These are phyloP conservation scores for Mormyrops attenuatus DNA, from an alignment of 2,797 vertebrate genomes.

Conservation along the genomic window DNA sequence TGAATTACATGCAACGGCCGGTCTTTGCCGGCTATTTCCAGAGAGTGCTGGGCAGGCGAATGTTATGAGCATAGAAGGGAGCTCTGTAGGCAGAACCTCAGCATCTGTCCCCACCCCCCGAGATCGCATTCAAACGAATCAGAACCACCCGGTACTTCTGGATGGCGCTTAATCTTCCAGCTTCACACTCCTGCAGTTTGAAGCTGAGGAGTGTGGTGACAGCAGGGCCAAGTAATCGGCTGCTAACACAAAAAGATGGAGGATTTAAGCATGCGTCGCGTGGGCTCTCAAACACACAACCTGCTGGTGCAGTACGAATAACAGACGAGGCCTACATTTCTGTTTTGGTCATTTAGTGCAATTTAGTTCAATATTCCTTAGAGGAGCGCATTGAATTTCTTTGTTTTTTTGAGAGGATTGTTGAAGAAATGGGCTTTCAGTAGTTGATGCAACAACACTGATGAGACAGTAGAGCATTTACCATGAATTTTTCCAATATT, in stretches of 20 bases:
- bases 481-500: neutral
- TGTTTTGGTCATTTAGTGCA: neutral
- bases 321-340: neutral
- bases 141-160: conserved; percentile 46
- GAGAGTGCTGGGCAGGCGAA: conserved; percentile 14
- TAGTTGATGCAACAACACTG: neutral
- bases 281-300: conserved; percentile 5
- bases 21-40: conserved; percentile 24
- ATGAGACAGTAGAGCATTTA: neutral
- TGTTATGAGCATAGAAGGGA: conserved; percentile 13
- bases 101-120: conserved; percentile 55
- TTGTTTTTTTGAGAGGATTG: neutral
- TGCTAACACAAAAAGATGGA: conserved; percentile 1
- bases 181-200: conserved; percentile 4
- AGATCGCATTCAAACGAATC: conserved; percentile 49
- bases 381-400: neutral
- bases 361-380: neutral
- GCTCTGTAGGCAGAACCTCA: conserved; percentile 33
- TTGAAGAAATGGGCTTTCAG: neutral
- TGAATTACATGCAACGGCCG: conserved; percentile 32
- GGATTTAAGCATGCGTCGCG: neutral
- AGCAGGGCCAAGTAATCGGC: neutral
- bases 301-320: neutral
- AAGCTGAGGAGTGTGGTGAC: neutral
- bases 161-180: conserved; percentile 36